Evolutionary conservation across 2,797 vertebrate species (phyloP).

Genomic region (Hippocampus kuda): DNA sequence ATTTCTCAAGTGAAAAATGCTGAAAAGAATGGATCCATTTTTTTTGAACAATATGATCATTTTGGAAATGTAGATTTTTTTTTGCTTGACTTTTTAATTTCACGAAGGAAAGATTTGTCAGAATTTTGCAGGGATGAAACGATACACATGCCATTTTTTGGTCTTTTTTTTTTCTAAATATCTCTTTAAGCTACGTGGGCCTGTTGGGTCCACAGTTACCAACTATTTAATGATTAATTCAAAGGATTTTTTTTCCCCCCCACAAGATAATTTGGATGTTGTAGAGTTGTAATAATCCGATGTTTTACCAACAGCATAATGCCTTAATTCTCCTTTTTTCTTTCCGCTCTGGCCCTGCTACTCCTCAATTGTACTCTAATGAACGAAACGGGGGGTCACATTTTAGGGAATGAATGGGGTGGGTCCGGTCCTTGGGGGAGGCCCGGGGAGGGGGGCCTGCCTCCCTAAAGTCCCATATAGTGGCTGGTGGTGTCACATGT

Average conservation of each 20-base stretch:
- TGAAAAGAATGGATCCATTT: no score
- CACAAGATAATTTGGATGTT: not conserved
- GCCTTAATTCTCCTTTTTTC: not conserved
- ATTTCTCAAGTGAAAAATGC: no score
- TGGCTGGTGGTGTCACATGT: constrained; percentile 40
- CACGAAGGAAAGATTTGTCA: not conserved
- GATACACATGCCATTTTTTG: not conserved
- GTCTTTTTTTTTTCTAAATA: not conserved
- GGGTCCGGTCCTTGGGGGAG: constrained; percentile 11
- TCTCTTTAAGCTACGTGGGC: not conserved
- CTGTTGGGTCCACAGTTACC: not conserved
- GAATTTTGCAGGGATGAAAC: not conserved
- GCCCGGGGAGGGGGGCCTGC: not conserved
- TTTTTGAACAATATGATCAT: no score
- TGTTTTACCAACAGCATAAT: not conserved
- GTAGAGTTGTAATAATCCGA: not conserved
- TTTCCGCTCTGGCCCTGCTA: not conserved
- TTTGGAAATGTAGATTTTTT: no score
- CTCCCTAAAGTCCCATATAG: constrained; percentile 26
- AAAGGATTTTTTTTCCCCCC: not conserved
- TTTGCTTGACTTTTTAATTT: no score
- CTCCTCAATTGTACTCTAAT: constrained; percentile 9
- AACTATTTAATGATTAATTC: not conserved
- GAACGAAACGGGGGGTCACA: not conserved
- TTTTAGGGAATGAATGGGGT: not conserved